A percentile compares a stretch with the other conserved stretches of the same genome.
These are phyloP conservation scores for Oncorhynchus nerka DNA, from an alignment of 2,113 vertebrate species.

Conservation along the genomic window DNA sequence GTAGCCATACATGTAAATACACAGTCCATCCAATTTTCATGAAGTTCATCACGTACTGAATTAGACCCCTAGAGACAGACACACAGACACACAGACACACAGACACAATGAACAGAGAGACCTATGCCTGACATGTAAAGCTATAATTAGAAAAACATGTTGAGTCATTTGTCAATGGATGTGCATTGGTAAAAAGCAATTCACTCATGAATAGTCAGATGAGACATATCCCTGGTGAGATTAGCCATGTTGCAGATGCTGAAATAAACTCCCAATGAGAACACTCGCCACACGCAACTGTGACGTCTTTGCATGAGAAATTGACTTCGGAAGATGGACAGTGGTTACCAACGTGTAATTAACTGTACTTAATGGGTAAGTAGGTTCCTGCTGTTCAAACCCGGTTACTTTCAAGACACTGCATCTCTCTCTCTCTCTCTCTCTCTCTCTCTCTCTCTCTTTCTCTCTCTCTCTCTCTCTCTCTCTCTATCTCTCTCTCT, in stretches of 20 bases:
- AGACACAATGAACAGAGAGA: background rate
- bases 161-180: background rate
- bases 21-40: background rate
- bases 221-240: slow-evolving; percentile 36
- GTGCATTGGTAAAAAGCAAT: background rate
- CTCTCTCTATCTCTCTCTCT: background rate
- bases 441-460: background rate
- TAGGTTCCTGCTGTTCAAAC: background rate
- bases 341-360: background rate
- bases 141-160: background rate
- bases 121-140: background rate
- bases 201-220: slow-evolving; percentile 45
- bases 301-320: slow-evolving; percentile 14
- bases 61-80: background rate
- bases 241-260: slow-evolving; percentile 48
- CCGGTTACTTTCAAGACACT: background rate
- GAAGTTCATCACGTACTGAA: too few relatives aligned
- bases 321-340: background rate
- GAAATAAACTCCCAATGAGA: slow-evolving; percentile 45
- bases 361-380: background rate
- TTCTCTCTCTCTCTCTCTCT: background rate
- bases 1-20: background rate
- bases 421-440: background rate
- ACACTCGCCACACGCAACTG: slow-evolving; percentile 9
- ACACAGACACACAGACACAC: background rate